Base-by-base conservation (phyloP, 1,140 invertebrate genomes). In the Agraylea sexmaculata region DNA sequence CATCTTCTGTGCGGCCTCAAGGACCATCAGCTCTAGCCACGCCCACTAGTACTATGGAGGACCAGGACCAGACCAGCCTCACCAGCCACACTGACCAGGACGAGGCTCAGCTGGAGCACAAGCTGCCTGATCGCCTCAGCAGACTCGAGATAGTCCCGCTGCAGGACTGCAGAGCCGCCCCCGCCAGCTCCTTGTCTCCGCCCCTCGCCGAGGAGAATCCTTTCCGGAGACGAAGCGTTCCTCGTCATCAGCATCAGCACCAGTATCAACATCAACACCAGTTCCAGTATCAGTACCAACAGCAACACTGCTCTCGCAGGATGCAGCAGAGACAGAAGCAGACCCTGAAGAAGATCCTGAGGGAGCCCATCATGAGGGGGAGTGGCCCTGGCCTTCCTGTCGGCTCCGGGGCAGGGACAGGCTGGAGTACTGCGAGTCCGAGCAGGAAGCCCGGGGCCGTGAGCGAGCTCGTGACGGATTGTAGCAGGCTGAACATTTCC, bases 141-240 rank as follows among this genome's bases (percentile, higher is more conserved):
- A 63, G 61, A 42, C 49, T 71, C 27, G 62, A 70, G 58, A 70
- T 71, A 47, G 63, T n/a, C n/a, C n/a, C n/a, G n/a, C n/a, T n/a
- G n/a, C n/a, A n/a, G n/a, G n/a, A n/a, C n/a, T n/a, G n/a, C n/a
- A n/a, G n/a, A n/a, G n/a, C n/a, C n/a, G 63, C 62, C 47, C 59
- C 60, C n/a, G 41, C 45, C n/a, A 56, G 47, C 40, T 44, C 49
- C 30, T 50, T 41, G 25, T 55, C 51, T 49, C 16, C 41, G 8
- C 43, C 43, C 12, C 13, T 21, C 25, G 54, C 51, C 41, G 56
- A 53, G 40, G 41, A 55, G 38, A 64, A 61, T 47, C 60, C 59
- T 30, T 64, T 62, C 51, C 52, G 53, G 37, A 53, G 50, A 34
- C 49, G 44, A 40, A 51, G 45, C 22, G 35, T 23, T 25, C 37